Base-by-base conservation (phyloP, 2,113 vertebrate genomes). In the Hyaena hyaena region DNA sequence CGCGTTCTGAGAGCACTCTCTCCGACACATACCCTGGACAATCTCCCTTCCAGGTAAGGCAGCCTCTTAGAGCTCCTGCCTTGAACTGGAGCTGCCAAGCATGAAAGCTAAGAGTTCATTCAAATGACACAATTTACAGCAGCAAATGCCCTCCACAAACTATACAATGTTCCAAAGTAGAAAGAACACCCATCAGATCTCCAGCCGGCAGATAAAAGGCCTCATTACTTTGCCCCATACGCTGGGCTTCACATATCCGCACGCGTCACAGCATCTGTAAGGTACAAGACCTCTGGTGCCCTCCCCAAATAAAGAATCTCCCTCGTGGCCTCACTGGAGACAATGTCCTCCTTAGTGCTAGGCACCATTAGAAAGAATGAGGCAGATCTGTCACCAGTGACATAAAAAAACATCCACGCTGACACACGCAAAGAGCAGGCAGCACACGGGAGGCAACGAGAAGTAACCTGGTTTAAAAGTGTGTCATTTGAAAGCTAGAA, bases 251-350 rank as follows among this genome's bases (percentile, higher is more conserved):
- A 7, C 12, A 2, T 3, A 0, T 23, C 76, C 16, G 24, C 48
- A 14, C 0, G 9, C 2, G n/a, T 76, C 73, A 0, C 1, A 1
- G 15, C 26, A 16, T 73, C 39, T 45, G 19, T 31, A 50, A 7
- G 3, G 17, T 23, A 0, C 15, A 35, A 0, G 3, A 2, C 26
- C 2, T 26, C 79, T 15, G 0, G 0, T 10, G 43, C 19, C 43
- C n/a, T 50, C 82, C 10, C 8, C 4, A 35, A 9, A 50, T 12
- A 12, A 15, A 74, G 55, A 33, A 8, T 15, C 5, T 35, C 45
- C 19, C 6, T 10, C 15, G 3, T 4, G 58, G 33, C 48, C 50
- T 28, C 7, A 0, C 45, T 45, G 63, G 14, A 69, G 58, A 80
- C 45, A 88, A 80, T 15, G 33, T 10, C 17, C 53, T 81, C 74